Conservation (phyloP, 2,113 vertebrate species). For the Callorhinus ursinus region DNA sequence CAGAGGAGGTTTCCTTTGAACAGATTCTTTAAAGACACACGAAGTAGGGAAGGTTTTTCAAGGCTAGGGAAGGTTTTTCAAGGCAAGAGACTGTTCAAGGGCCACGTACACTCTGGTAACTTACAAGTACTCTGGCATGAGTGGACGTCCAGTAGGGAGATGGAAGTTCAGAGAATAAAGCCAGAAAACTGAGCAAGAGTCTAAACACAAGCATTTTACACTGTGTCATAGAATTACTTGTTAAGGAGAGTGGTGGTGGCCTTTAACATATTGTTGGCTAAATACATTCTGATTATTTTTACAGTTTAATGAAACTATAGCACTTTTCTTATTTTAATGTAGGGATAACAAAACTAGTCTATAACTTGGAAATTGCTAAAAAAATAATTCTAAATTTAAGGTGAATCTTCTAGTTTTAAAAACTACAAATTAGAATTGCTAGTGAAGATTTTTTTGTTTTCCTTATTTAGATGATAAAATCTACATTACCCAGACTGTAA, state of each 20-base stretch:
- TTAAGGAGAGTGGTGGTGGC: background rate
- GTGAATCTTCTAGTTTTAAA: constrained; percentile 5
- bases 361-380: background rate
- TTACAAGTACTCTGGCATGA: background rate
- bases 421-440: background rate
- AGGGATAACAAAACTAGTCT: background rate
- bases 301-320: background rate
- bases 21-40: constrained; percentile 6
- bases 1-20: background rate
- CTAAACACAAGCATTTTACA: background rate
- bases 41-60: background rate
- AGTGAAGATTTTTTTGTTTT: constrained; percentile 24
- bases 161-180: background rate
- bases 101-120: background rate
- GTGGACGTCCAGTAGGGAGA: background rate
- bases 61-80: background rate
- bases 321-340: background rate
- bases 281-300: background rate
- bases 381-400: background rate
- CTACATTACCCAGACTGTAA: background rate
- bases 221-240: background rate
- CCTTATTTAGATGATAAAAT: constrained; percentile 25
- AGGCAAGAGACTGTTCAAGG: background rate
- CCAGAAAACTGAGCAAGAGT: background rate
- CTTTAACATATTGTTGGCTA: background rate